Evolutionary conservation across 1,140 invertebrate genomes (phyloP), one percentile per base, ranked within the genome.

Genomic region (Papilio dardanus): DNA sequence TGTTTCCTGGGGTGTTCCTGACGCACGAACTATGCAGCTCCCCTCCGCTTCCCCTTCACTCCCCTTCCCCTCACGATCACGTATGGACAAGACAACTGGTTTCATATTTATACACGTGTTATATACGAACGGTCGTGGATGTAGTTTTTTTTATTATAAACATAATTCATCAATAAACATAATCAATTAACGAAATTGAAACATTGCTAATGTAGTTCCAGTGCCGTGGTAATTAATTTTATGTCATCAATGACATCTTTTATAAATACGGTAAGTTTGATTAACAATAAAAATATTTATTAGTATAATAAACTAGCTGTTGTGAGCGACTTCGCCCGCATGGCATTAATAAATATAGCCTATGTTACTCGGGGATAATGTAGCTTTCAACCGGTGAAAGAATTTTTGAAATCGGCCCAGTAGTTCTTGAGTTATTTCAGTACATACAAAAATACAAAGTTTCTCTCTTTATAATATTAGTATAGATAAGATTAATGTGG

Each of bases 61-160:
- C 79, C 87, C 84, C 89, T 87, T 84, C 85, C 80, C 75, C 75
- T 65, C 78, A 30, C 71, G 24, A 30, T 68, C 79, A 67, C 77
- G 78, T 78, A 76, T 79, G 66, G 78, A 86, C 84, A 88, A 81
- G 77, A 79, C 58, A 83, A 83, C 79, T 80, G 78, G 79, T 81
- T 82, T 85, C 87, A 91, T 91, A 91, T 91, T 91, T 91, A 91
- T 89, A 85, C 86, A 86, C 82, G 81, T 82, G 79, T 77, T 83
- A 88, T 84, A 83, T 84, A 83, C 79, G 81, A 74, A 75, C 83
- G 85, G 87, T 87, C 87, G 88, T 84, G 81, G 82, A 79, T 81
- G 82, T 78, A 14, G 82, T 83, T 83, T 80, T 75, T 81, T 77
- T 69, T 30, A 54, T 81, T 83, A 31, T 74, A 10, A 81, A 79